Evolutionary conservation across 2,113 vertebrate genomes (phyloP).

Genomic region (Pachycephala philippinensis): DNA sequence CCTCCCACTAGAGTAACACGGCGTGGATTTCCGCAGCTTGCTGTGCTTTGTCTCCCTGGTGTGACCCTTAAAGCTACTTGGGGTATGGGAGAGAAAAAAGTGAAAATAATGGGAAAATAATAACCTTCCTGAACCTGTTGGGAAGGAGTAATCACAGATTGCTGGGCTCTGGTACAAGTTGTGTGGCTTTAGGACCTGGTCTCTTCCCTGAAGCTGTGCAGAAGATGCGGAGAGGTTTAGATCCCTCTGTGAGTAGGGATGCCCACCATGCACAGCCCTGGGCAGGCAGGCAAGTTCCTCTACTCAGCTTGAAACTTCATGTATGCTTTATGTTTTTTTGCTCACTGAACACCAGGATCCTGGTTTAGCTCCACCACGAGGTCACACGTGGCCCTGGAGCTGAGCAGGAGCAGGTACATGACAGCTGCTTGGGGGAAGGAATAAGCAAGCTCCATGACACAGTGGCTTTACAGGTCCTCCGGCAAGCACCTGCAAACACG

Average conservation of each 20-base stretch:
- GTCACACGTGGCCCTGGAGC: background rate
- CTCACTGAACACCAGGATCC: background rate
- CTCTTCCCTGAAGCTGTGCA: background rate
- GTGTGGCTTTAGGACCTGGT: fast-evolving
- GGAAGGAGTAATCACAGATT: background rate
- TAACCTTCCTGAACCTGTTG: background rate
- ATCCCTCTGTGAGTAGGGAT: background rate
- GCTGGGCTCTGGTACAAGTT: background rate
- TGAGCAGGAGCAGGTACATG: background rate
- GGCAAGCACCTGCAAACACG: background rate
- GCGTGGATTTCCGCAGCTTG: background rate
- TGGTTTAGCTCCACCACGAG: background rate
- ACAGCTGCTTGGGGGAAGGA: background rate
- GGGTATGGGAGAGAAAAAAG: background rate
- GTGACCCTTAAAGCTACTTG: background rate
- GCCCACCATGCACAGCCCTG: background rate
- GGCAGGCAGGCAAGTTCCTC: background rate
- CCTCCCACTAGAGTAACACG: background rate
- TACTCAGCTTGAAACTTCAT: background rate
- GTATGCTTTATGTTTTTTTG: background rate
- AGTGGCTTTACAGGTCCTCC: background rate
- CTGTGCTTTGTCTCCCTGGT: background rate
- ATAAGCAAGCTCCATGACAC: background rate
- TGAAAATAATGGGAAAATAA: background rate
- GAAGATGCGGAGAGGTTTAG: background rate